A percentile compares a stretch with the other conserved stretches of the same genome.
Evolutionary conservation across 1,140 invertebrate species (phyloP).

Genomic region (Cardiocondyla obscurior): DNA sequence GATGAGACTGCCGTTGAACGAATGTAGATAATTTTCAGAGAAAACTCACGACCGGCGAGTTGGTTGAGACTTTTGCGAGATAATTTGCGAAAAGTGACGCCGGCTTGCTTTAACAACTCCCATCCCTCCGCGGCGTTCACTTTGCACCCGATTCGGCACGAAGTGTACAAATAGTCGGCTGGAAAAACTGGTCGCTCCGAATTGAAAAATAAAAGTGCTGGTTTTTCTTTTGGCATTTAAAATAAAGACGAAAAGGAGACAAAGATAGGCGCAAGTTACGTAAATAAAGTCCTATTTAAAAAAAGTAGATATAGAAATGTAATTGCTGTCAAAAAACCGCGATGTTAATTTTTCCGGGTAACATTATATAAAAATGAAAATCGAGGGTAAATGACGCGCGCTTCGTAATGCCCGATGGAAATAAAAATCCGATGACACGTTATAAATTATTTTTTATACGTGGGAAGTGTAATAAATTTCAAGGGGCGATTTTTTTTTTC

Average conservation of each 20-base stretch:
- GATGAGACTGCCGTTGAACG: slow-evolving; percentile 19
- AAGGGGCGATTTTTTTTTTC: background rate
- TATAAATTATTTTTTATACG: background rate
- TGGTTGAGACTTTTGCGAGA: slow-evolving; percentile 48
- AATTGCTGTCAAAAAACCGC: too few relatives aligned
- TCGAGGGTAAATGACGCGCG: too few relatives aligned
- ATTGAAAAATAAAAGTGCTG: slow-evolving; percentile 3
- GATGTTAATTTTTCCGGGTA: too few relatives aligned
- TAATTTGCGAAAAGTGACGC: slow-evolving; percentile 67
- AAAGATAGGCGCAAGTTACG: too few relatives aligned
- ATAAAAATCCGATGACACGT: background rate
- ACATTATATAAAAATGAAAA: too few relatives aligned
- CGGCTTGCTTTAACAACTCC: slow-evolving; percentile 59
- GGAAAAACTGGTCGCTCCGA: slow-evolving; percentile 55
- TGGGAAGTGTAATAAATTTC: slow-evolving; percentile 1
- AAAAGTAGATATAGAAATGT: too few relatives aligned
- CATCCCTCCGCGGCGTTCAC: background rate
- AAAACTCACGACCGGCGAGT: slow-evolving; percentile 14
- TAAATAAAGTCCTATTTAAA: too few relatives aligned
- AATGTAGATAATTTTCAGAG: slow-evolving; percentile 64
- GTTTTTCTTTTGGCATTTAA: background rate
- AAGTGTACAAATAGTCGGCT: slow-evolving; percentile 17
- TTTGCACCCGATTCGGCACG: slow-evolving; percentile 4
- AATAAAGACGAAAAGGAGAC: too few relatives aligned
- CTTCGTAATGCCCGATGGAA: too few relatives aligned